Evolutionary conservation across 2,888 invertebrate species (phyloP).

Genomic region (Noctua fimbriata): DNA sequence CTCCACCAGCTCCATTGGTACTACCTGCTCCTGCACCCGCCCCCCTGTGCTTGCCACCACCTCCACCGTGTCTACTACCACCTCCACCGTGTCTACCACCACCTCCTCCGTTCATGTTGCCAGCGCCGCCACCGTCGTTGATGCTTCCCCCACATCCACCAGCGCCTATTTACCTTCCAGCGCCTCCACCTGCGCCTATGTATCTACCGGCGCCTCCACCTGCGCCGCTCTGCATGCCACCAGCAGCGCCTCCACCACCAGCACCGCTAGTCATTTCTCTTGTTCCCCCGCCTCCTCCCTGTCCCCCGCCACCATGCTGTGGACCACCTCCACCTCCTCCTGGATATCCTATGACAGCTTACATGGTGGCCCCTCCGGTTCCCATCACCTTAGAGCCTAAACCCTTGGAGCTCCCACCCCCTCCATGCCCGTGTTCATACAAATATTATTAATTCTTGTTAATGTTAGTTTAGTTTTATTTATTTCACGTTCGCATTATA

Average conservation of each 20-base stretch:
- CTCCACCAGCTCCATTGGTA: conserved; percentile 63
- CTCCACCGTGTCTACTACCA: conserved; percentile 45
- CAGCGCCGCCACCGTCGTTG: conserved; percentile 59
- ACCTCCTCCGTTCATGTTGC: conserved; percentile 46
- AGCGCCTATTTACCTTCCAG: conserved; percentile 48
- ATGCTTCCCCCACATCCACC: conserved; percentile 57
- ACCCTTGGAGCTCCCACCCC: conserved; percentile 70
- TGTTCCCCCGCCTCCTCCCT: conserved; percentile 74
- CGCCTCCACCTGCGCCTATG: conserved; percentile 52
- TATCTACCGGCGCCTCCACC: conserved; percentile 56
- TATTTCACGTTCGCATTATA: conserved; percentile 54
- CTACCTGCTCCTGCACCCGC: conserved; percentile 56
- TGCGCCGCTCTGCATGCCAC: conserved; percentile 61
- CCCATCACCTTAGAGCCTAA: conserved; percentile 84
- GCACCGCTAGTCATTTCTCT: conserved; percentile 78
- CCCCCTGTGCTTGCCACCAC: conserved; percentile 52
- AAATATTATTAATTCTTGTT: conserved; percentile 57
- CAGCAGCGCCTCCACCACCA: conserved; percentile 64
- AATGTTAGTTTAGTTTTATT: conserved; percentile 61
- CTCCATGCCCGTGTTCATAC: conserved; percentile 68
- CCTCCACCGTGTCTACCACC: conserved; percentile 41
- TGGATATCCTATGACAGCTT: conserved; percentile 84
- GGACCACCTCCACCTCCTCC: conserved; percentile 73
- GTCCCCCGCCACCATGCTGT: conserved; percentile 60
- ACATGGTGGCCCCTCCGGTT: conserved; percentile 81